These are phyloP conservation scores for Sericinus montela DNA, from an alignment of 2,888 invertebrate species.

Conservation along the genomic window DNA sequence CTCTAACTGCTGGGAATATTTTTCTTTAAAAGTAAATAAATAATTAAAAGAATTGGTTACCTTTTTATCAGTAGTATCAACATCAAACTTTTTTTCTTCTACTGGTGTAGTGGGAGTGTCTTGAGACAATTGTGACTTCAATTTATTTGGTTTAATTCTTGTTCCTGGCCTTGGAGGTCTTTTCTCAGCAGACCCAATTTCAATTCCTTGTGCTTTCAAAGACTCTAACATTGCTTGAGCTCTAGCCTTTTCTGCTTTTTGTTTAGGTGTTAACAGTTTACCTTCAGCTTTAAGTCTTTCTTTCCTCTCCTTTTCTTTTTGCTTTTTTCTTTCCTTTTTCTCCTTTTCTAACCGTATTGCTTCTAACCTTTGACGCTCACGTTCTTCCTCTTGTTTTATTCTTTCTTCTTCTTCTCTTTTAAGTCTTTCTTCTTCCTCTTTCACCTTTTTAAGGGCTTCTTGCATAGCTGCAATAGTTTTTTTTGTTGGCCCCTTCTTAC, in stretches of 20 bases:
- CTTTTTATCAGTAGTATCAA: conserved; percentile 76
- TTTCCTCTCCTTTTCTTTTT: conserved; percentile 94
- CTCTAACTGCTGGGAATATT: too few species aligned
- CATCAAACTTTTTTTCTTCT: conserved; percentile 68
- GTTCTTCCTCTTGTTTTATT: conserved; percentile 85
- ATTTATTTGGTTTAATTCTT: conserved; percentile 84
- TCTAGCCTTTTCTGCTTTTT: conserved; percentile 93
- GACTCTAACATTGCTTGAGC: conserved; percentile 94
- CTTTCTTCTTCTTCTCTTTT: conserved; percentile 89
- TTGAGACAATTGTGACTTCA: conserved; percentile 82
- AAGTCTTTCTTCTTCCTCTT: conserved; percentile 91
- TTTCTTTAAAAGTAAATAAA: too few species aligned
- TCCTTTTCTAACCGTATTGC: conserved; percentile 90
- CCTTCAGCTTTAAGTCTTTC: conserved; percentile 98
- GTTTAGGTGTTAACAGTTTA: conserved; percentile 94
- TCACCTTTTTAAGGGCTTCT: conserved; percentile 91
- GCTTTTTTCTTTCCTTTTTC: conserved; percentile 91
- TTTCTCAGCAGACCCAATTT: conserved; percentile 85
- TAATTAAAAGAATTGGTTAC: too few species aligned
- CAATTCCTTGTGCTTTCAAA: conserved; percentile 92
- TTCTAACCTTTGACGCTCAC: conserved; percentile 86
- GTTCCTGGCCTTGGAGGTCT: conserved; percentile 84
- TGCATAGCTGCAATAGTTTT: conserved; percentile 95
- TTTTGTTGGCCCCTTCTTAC: conserved; percentile 87
- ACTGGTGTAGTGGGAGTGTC: conserved; percentile 72